These are phyloP conservation scores for Coregonus clupeaformis DNA, from an alignment of 2,113 vertebrate species.

Conservation along the genomic window DNA sequence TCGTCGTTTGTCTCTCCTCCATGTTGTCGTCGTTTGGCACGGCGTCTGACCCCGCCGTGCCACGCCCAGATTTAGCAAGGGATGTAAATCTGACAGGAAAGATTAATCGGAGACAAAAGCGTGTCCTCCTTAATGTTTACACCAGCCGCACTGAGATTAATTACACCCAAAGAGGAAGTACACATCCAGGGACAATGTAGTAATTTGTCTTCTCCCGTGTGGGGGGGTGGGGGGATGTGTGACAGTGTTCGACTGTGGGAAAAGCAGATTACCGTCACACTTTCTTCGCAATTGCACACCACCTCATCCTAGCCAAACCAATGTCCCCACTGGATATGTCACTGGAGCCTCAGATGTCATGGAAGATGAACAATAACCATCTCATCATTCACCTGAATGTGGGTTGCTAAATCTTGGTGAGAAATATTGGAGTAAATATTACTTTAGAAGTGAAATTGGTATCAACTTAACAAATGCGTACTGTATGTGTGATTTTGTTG, in stretches of 20 bases:
- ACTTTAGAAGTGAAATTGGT: too few species aligned
- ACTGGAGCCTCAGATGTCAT: neutral
- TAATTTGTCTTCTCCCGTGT: too few species aligned
- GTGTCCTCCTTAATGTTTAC: conserved; percentile 59
- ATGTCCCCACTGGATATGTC: neutral
- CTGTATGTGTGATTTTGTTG: neutral
- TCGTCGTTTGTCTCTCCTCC: neutral
- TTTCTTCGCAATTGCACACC: neutral
- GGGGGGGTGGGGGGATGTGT: neutral
- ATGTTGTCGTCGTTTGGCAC: neutral
- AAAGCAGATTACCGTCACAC: conserved; percentile 51
- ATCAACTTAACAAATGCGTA: neutral
- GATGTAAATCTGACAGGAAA: conserved; percentile 60
- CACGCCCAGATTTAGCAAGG: conserved; percentile 37
- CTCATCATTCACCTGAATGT: too few species aligned
- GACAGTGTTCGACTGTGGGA: conserved; percentile 28
- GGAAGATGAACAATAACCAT: too few species aligned
- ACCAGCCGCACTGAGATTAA: conserved; percentile 56
- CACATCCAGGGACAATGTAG: conserved; percentile 51
- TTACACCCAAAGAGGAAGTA: conserved; percentile 58
- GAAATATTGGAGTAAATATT: neutral
- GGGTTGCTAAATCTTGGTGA: neutral
- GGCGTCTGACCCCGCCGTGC: conserved; percentile 38
- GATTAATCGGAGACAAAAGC: conserved; percentile 56
- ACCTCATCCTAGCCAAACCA: neutral